Evolutionary conservation across 2,888 invertebrate genomes (phyloP), one percentile per base, ranked within the genome.

Genomic region (Nemotelus nigrinus): DNA sequence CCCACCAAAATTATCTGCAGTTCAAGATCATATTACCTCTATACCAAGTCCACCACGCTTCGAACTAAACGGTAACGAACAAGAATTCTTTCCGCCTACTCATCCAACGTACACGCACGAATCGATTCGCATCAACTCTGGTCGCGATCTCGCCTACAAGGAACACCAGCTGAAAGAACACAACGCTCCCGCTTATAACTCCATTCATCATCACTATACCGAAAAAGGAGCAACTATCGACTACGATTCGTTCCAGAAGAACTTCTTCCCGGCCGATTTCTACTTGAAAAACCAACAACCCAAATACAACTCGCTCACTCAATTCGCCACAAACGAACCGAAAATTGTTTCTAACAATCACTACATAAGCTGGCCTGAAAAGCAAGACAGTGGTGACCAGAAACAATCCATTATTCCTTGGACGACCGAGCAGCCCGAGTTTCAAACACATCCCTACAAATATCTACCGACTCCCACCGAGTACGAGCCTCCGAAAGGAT

Each of bases 361-460:
- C 25, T 10, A 41, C 8, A 44, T 74, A 41, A 6, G 50, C 3
- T 74, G 74, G 74, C 74, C 74, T n/a, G 74, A 74, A 63, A n/a
- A 6, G 7, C 41, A 45, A 45, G 39, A 63, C 5, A n/a, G 48
- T 48, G 60, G 63, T 6, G 3, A 41, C 10, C 25, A 41, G 5
- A 39, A 48, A 48, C 43, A 39, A 4, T 45, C 58, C 10, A 25
- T n/a, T 5, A 55, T 10, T 10, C 10, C 25, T 1, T 60, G 60
- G 60, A 74, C 74, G 6, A 72, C 72, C n/a, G 74, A 74, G 47
- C 60, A 74, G 39, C 74, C 74, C 3, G 74, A 74, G 48, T 41
- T 48, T 39, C 63, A 45, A 60, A 74, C 74, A 41, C 47, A 74
- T 60, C 72, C 58, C 7, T 47, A 7, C 41, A 74, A 60, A 60